Evolutionary conservation across 2,888 invertebrate species (phyloP), one percentile per base, ranked within the genome.

Genomic region (Athripsodes cinereus): DNA sequence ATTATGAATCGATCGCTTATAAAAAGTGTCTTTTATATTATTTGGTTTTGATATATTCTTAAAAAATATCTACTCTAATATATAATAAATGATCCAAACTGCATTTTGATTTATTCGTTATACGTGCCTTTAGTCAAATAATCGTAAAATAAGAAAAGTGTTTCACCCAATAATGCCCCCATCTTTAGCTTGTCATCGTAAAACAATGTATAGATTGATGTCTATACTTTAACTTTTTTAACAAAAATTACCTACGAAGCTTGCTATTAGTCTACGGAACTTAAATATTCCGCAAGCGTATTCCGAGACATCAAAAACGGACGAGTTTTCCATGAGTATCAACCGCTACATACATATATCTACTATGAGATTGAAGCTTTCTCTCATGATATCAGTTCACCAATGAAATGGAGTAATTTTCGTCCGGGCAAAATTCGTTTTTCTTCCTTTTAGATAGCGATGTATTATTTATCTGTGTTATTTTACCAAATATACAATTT

Each of bases 131-230:
- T n/a, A n/a, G n/a, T n/a, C n/a, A n/a, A n/a, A 16, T 40, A 52
- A 52, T 52, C 35, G 35, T 52, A 40, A n/a, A n/a, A 35, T 40
- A 35, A 20, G 52, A 52, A 26, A 26, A 26, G 26, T 10, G 26
- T 26, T 26, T 26, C n/a, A 26, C 26, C 26, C 10, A 26, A 26
- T 26, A 26, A 26, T 26, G 40, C 13, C 13, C 40, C 40, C 40
- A 46, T 46, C 46, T n/a, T 53, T 46, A 26, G 46, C 53, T 46
- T 26, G 52, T 22, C 47, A n/a, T 44, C 51, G 50, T 20, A 31
- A 58, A 50, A 53, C 52, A 53, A 58, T 44, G 34, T 5, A 22
- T 19, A 58, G 58, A 58, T 58, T 58, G 58, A 58, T 58, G 58
- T 49, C 50, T 46, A 19, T 22, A 53, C 58, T 57, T 53, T 48